Base-by-base conservation (phyloP, 2,113 vertebrate species). In the Oryzias woworae region DNA sequence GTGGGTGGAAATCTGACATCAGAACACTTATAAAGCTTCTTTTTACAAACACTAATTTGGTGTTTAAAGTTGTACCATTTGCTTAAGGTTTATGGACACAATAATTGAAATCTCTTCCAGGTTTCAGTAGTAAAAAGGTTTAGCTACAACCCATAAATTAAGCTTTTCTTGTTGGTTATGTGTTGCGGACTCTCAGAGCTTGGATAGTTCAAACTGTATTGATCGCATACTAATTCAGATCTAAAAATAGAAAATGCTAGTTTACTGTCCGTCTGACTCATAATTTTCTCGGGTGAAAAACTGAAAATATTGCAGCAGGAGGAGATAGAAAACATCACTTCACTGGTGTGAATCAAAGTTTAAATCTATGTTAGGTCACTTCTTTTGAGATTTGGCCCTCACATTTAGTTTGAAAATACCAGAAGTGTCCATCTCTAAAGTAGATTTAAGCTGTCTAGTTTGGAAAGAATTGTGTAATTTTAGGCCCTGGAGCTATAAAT, bases 181-280 rank as follows among this genome's bases (percentile, higher is more conserved):
- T 41, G 24, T 53, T 22, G 22, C 41, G 14, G 45, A 64, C 4
- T 43, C 15, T 4, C 31, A 53, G 26, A n/a, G 16, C 26, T 45
- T 18, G 5, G 6, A 42, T 54, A 23, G 31, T 24, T 60, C 36
- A 36, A 36, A 47, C 16, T 50, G 44, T 62, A 49, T 67, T 55
- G 26, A 43, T 67, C 16, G 54, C 50, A 48, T 59, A 66, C 36
- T 1, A 15, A 56, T 75, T 53, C 58, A 57, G 23, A 51, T 63
- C 51, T 68, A 57, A 69, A 77, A 53, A 77, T 62, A 76, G 58
- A 62, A 69, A 52, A 53, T 72, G 46, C 45, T 49, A 44, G 24
- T 48, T 36, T 48, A 18, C 73, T 71, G 45, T 52, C 73, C 47
- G 65, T 62, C 71, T 81, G 71, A 82, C 56, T 82, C 62, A 83